A percentile compares a stretch with the other conserved stretches of the same genome.
These are phyloP conservation scores for Chrysaora quinquecirrha DNA, from an alignment of 30 jellyfish, hydroid and myxozoan genomes.

Conservation along the genomic window DNA sequence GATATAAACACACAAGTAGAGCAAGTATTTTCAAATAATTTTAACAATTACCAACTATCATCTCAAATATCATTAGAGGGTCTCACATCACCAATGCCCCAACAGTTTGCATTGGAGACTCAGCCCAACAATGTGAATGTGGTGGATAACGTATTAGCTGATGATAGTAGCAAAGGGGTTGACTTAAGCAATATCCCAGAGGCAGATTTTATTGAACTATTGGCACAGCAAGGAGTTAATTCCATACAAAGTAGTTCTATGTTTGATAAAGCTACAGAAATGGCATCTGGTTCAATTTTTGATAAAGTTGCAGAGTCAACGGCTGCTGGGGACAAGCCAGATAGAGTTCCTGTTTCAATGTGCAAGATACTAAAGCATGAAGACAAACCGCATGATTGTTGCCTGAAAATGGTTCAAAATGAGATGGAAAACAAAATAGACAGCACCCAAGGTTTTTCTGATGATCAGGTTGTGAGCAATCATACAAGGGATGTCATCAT, in stretches of 20 bases:
- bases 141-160: background rate
- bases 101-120: background rate
- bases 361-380: too few relatives aligned
- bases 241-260: background rate
- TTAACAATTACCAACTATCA: slow-evolving; percentile 43
- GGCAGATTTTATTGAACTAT: slow-evolving; percentile 48
- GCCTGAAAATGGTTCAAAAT: background rate
- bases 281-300: too few relatives aligned
- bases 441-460: background rate
- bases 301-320: too few relatives aligned
- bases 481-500: background rate
- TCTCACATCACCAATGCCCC: background rate
- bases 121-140: background rate
- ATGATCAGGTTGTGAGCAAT: background rate
- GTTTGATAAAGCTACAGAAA: too few relatives aligned
- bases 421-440: background rate
- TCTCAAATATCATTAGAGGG: slow-evolving; percentile 23
- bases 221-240: slow-evolving; percentile 27
- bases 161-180: background rate
- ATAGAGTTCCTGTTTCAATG: too few relatives aligned
- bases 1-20: slow-evolving; percentile 49
- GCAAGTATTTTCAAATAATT: slow-evolving; percentile 61
- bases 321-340: too few relatives aligned
- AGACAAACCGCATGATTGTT: slow-evolving; percentile 3
- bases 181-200: slow-evolving; percentile 29